Evolutionary conservation across 2,797 vertebrate species (phyloP).

Genomic region (Mormyrus proboscirostris): DNA sequence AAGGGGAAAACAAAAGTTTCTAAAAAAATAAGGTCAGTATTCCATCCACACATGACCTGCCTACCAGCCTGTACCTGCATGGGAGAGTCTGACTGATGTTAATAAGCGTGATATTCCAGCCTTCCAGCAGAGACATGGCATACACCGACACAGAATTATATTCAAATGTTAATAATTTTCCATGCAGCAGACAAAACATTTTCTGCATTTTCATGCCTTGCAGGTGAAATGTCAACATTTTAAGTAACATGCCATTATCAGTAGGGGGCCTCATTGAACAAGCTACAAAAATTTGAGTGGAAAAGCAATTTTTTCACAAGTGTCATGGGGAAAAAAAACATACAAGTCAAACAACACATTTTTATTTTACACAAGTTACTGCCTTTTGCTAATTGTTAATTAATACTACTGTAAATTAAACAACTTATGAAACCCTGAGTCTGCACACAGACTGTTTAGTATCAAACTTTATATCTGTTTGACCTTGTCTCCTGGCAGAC

Average conservation of each 20-base stretch:
- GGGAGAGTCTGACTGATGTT: not conserved
- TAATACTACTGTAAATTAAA: not conserved
- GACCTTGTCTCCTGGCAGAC: conserved; percentile 7
- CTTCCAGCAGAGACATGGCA: not conserved
- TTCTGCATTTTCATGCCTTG: not conserved
- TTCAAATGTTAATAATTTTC: not conserved
- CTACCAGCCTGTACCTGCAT: not conserved
- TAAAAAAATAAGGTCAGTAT: not conserved
- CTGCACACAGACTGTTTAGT: not conserved
- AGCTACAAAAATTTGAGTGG: not conserved
- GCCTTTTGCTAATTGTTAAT: not conserved
- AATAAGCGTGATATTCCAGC: not conserved
- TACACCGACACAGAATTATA: not conserved
- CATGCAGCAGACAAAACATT: not conserved
- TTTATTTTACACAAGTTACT: not conserved
- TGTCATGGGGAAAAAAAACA: not conserved
- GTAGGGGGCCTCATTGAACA: not conserved
- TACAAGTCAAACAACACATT: not conserved
- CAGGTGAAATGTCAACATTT: conserved; percentile 2
- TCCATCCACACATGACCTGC: not conserved
- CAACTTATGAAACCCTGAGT: not conserved
- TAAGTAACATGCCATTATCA: not conserved
- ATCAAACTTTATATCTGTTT: not conserved
- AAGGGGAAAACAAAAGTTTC: not conserved
- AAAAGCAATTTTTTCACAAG: not conserved